Evolutionary conservation across 2,888 invertebrate genomes (phyloP).

Genomic region (Drosophila prostipennis): DNA sequence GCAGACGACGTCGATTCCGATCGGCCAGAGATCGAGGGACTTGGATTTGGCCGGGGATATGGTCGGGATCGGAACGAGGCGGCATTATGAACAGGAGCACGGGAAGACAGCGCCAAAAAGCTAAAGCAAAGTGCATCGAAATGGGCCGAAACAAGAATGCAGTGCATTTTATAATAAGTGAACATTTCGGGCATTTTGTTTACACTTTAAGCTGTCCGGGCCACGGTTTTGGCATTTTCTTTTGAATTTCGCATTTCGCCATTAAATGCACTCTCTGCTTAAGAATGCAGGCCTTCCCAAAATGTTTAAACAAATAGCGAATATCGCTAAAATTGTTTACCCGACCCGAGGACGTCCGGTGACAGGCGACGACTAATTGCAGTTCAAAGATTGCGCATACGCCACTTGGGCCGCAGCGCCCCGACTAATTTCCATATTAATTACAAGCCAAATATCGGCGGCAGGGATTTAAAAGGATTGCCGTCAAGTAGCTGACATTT

Average conservation of each 20-base stretch:
- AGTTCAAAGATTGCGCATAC: slow-evolving; percentile 69
- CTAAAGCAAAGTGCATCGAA: slow-evolving; percentile 75
- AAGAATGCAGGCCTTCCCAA: slow-evolving; percentile 62
- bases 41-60: slow-evolving; percentile 4
- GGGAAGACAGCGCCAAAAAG: slow-evolving; percentile 41
- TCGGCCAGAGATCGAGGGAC: slow-evolving; percentile 2
- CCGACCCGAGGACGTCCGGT: slow-evolving; percentile 29
- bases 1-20: slow-evolving; percentile 52
- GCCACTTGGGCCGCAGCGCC: slow-evolving; percentile 46
- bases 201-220: slow-evolving; percentile 73
- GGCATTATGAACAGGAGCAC: slow-evolving; percentile 9
- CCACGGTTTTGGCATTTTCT: slow-evolving; percentile 38
- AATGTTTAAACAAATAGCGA: slow-evolving; percentile 71
- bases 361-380: slow-evolving; percentile 65
- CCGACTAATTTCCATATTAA: slow-evolving; percentile 56
- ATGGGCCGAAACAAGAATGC: slow-evolving; percentile 64
- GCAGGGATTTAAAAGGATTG: slow-evolving; percentile 58
- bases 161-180: slow-evolving; percentile 71
- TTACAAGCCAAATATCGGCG: slow-evolving; percentile 53
- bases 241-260: slow-evolving; percentile 63
- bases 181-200: slow-evolving; percentile 72
- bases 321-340: slow-evolving; percentile 42
- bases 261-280: slow-evolving; percentile 77
- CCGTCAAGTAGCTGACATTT: slow-evolving; percentile 56
- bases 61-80: slow-evolving; percentile 29